Evolutionary conservation across 2,113 vertebrate species (phyloP), one percentile per base, ranked within the genome.

Genomic region (Genyomyrus donnyi): DNA sequence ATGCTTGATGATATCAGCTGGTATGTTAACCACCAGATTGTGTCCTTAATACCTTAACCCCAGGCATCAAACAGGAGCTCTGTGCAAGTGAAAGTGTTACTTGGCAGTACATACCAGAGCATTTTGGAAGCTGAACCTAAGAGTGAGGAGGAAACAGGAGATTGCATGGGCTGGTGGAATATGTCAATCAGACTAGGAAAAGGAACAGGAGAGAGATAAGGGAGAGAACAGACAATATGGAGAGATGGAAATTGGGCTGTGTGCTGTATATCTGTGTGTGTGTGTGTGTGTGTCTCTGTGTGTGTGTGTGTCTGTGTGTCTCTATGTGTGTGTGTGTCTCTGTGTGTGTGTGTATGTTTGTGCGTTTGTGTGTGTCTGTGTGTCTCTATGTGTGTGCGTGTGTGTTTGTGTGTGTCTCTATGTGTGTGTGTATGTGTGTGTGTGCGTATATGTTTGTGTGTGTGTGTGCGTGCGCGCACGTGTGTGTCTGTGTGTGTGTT

Each of bases 21-120:
- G 74, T 80, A 42, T 39, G 74, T 35, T 80, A 42, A 80, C 31
- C 35, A 80, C 74, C 74, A 80, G 74, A 80, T 80, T 80, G 74
- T 80, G 74, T 80, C 74, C 74, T 80, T 80, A 80, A 80, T 80
- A 80, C 74, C 74, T 42, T 35, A 80, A 80, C 74, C 74, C 35
- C 74, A 80, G 35, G 74, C 74, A 42, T 17, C 74, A 42, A 80
- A 42, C 74, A 80, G 35, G 74, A 80, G 74, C 31, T 21, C 74
- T 39, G 31, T 15, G 5, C 74, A 42, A 42, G 31, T 19, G 35
- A 42, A 80, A 80, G 15, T 80, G 35, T 35, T 42, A 19, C 6
- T 39, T 80, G 74, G 74, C 74, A 80, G 74, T 31, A 13, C 62
- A 31, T 70, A 70, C 27, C 62, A 70, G 27, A 70, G 62, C 62